These are phyloP conservation scores for Zaprionus lachaisei DNA, from an alignment of 1,140 invertebrate species.

Conservation along the genomic window DNA sequence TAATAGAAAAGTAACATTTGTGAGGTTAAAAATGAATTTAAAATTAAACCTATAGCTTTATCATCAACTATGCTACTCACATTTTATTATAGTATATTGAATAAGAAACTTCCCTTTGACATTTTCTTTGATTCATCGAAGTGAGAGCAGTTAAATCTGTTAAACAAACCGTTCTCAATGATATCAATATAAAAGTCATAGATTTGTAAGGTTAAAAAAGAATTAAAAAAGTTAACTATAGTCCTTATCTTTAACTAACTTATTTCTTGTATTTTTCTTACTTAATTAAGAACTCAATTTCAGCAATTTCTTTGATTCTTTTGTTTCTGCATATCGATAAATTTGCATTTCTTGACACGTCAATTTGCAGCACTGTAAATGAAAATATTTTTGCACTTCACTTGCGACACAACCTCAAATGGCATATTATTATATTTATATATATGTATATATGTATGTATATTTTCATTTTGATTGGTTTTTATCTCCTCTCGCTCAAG, in stretches of 20 bases:
- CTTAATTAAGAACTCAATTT: background rate
- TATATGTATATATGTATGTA: conserved; percentile 20
- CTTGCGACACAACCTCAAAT: conserved; percentile 2
- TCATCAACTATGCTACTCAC: no score
- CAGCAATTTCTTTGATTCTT: background rate
- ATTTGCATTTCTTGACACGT: conserved; percentile 7
- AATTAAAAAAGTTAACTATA: background rate
- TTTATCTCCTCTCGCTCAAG: conserved; percentile 44
- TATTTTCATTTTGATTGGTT: conserved; percentile 25
- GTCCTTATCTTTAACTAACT: background rate
- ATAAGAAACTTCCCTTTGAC: no score
- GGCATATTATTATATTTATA: conserved; percentile 51
- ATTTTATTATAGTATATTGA: no score
- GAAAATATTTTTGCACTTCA: conserved; percentile 7
- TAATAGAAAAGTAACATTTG: no score
- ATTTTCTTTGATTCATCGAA: no score
- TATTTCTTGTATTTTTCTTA: background rate
- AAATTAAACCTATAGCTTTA: no score
- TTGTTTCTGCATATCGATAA: background rate
- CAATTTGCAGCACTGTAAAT: conserved; percentile 4
- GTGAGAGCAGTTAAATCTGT: no score
- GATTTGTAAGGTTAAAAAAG: background rate
- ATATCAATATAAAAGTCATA: no score
- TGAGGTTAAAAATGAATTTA: no score
- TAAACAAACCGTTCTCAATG: no score